Conservation (phyloP, 2,113 vertebrate species). For the Mixornis gularis region DNA sequence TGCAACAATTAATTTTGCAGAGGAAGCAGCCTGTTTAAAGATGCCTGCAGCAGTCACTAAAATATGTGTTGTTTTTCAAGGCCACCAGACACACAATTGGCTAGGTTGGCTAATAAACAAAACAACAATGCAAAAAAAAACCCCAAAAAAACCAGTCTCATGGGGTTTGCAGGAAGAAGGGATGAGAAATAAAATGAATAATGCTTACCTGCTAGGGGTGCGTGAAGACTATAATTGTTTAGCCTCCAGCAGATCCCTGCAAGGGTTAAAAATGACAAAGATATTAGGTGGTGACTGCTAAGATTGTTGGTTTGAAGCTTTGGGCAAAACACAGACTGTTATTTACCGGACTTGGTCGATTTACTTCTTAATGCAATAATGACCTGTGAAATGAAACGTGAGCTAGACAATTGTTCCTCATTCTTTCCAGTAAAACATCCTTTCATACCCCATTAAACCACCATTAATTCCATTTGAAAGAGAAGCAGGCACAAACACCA, state of each 20-base stretch:
- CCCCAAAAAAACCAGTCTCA: not conserved
- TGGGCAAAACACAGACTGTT: conserved; percentile 78
- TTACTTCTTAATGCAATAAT: conserved; percentile 88
- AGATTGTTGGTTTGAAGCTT: conserved; percentile 76
- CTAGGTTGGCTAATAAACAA: conserved; percentile 73
- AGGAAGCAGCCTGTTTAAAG: conserved; percentile 78
- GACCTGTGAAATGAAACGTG: conserved; percentile 87
- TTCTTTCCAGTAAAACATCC: conserved; percentile 81
- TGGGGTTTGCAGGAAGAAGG: conserved; percentile 64
- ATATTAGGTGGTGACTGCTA: conserved; percentile 71
- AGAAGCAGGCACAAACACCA: conserved; percentile 62
- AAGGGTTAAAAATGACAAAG: conserved; percentile 79
- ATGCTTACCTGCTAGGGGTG: conserved; percentile 76
- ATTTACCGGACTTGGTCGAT: conserved; percentile 85
- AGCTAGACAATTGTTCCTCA: conserved; percentile 83
- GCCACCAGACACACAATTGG: conserved; percentile 69
- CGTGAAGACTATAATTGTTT: conserved; percentile 76
- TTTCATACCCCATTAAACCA: conserved; percentile 84
- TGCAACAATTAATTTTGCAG: conserved; percentile 78
- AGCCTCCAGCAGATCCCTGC: conserved; percentile 71
- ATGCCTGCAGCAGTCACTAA: conserved; percentile 67
- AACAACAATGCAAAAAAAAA: conserved; percentile 54
- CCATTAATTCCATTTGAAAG: conserved; percentile 79
- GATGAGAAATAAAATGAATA: conserved; percentile 70
- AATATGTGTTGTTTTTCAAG: conserved; percentile 76